phyloP scores from a whole-genome alignment of 2,797 vertebrate species.

The Hirundo rustica region DNA sequence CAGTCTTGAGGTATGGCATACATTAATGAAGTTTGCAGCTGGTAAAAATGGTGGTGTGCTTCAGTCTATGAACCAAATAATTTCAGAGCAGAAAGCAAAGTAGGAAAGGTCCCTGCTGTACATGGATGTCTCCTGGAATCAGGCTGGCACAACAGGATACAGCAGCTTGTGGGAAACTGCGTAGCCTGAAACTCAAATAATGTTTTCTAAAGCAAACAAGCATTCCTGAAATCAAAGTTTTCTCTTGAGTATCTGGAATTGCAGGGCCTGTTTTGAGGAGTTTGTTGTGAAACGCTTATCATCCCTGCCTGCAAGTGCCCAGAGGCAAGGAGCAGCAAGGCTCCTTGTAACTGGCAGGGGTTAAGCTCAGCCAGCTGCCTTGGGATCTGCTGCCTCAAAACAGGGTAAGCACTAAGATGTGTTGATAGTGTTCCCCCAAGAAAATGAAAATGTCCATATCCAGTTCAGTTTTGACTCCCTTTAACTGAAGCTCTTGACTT shows the following conservation, averaged over 20 bases:
- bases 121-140: not conserved
- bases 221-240: not conserved
- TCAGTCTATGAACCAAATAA: not conserved
- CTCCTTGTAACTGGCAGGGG: not conserved
- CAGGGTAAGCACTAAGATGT: not conserved
- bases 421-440: not conserved
- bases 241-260: not conserved
- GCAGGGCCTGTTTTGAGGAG: not conserved
- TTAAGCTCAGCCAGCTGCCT: not conserved
- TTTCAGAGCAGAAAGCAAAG: not conserved
- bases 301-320: not conserved
- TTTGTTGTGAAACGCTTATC: not conserved
- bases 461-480: not conserved
- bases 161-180: not conserved
- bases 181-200: not conserved
- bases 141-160: not conserved
- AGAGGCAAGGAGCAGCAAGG: not conserved
- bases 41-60: not conserved
- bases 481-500: not conserved
- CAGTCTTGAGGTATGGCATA: not conserved
- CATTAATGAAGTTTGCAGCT: not conserved
- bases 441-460: not conserved
- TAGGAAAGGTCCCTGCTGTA: not conserved
- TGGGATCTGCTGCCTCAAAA: not conserved
- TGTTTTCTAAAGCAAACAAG: not conserved